A percentile compares a stretch with the other conserved stretches of the same genome.
Conservation (phyloP, 1,140 invertebrate genomes). For the Drosophila kohkoa region DNA sequence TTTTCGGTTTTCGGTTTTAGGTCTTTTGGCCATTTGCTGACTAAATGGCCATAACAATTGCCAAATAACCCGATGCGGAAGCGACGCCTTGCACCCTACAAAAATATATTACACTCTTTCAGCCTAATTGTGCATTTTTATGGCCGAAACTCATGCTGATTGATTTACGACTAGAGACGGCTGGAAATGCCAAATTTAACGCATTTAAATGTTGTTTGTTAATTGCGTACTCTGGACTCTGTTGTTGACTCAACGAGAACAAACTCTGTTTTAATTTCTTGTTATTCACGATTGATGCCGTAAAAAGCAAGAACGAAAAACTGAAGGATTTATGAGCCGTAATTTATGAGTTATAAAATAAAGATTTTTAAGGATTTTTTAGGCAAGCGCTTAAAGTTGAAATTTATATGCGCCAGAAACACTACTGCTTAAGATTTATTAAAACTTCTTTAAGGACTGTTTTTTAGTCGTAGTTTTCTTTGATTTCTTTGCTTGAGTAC, state of each 20-base stretch:
- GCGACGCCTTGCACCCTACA: slow-evolving; percentile 18
- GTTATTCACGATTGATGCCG: background rate
- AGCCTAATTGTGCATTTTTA: slow-evolving; percentile 6
- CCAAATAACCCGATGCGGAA: slow-evolving; percentile 43
- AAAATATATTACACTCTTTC: background rate
- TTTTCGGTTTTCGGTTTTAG: slow-evolving; percentile 1
- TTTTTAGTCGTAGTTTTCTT: background rate
- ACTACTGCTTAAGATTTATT: background rate
- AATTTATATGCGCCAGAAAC: background rate
- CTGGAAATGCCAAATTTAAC: slow-evolving; percentile 5
- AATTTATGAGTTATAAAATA: background rate
- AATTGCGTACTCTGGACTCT: background rate
- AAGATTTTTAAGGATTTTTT: background rate
- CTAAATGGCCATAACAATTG: slow-evolving; percentile 41
- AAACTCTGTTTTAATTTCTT: background rate
- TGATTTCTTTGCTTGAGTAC: background rate
- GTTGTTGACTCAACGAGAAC: background rate
- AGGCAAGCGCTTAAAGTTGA: background rate
- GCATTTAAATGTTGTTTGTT: slow-evolving; percentile 26
- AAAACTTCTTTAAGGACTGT: slow-evolving; percentile 3
- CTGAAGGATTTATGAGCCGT: slow-evolving; percentile 2
- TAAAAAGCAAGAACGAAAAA: background rate
- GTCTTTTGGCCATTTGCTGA: slow-evolving; percentile 39
- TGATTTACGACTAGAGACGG: slow-evolving; percentile 58
- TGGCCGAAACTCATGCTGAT: slow-evolving; percentile 34